Base-by-base conservation (phyloP, 2,888 invertebrate genomes). In the Eristalis tenax region DNA sequence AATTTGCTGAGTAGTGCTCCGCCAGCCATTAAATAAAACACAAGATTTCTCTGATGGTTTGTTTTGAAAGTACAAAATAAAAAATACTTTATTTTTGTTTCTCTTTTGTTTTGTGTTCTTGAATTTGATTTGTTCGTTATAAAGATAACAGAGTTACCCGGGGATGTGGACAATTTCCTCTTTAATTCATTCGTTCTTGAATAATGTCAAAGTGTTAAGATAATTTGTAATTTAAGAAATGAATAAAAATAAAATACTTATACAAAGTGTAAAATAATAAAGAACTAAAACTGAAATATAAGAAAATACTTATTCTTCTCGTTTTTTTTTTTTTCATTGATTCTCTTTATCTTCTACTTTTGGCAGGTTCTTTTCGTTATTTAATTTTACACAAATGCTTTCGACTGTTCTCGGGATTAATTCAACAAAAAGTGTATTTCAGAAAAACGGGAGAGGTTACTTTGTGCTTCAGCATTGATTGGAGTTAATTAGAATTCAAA, bases 51-150 rank as follows among this genome's bases (percentile, higher is more conserved):
- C 78, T 83, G 81, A 81, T 88, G 82, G 88, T 88, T 86, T 89
- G 82, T 77, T 88, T 89, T 86, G 88, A 89, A 89, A 89, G 89
- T 89, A 89, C 89, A 89, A 89, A 89, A 89, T 89, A 89, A 89
- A 89, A 88, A 84, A 83, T 77, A 84, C 80, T 86, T 80, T 83
- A 83, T 78, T 82, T 76, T 74, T 75, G 70, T 61, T 76, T 74
- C 22, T 40, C 65, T 71, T 35, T 13, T 59, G 10, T 61, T 50
- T 59, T 23, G 13, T 59, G 59, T 56, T 73, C 18, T 79, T 69
- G 38, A 75, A 69, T 23, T 74, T 64, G 35, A 26, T 28, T 64
- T 64, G 66, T 50, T 68, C 64, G 35, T 40, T 57, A 35, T 65
- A 65, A 70, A 79, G 73, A 73, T 77, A 68, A 18, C 56, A 28